phyloP scores from a whole-genome alignment of 1,140 invertebrate species.

The Orchestia grillus region DNA sequence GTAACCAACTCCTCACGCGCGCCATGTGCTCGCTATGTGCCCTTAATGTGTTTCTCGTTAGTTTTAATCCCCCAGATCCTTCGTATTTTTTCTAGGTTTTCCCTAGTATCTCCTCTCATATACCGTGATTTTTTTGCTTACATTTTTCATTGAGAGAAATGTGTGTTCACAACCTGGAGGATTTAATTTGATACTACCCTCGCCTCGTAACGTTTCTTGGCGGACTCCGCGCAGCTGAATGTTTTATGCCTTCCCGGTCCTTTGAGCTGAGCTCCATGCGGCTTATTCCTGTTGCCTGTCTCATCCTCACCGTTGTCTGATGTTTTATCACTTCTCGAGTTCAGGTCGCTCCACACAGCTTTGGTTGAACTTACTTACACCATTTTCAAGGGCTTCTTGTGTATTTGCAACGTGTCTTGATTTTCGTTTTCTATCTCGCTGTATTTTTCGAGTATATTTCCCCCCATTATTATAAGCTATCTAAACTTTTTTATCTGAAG shows the following conservation, averaged over 20 bases:
- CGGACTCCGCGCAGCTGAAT: too few relatives aligned
- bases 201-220: background rate
- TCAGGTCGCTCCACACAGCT: background rate
- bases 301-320: background rate
- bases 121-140: background rate
- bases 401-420: too few relatives aligned
- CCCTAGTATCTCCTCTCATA: background rate
- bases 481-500: too few relatives aligned
- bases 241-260: background rate
- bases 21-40: background rate
- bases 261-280: background rate
- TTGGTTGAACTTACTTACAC: too few relatives aligned
- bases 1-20: background rate
- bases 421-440: too few relatives aligned
- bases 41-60: background rate
- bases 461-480: too few relatives aligned
- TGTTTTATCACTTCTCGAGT: background rate
- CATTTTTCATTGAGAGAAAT: background rate
- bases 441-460: too few relatives aligned
- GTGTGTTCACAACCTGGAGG: background rate
- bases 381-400: too few relatives aligned
- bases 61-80: background rate
- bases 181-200: background rate
- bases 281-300: background rate
- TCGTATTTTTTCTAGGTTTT: background rate